Conservation (phyloP, 2,888 invertebrate genomes). For the Amphipyra berbera region DNA sequence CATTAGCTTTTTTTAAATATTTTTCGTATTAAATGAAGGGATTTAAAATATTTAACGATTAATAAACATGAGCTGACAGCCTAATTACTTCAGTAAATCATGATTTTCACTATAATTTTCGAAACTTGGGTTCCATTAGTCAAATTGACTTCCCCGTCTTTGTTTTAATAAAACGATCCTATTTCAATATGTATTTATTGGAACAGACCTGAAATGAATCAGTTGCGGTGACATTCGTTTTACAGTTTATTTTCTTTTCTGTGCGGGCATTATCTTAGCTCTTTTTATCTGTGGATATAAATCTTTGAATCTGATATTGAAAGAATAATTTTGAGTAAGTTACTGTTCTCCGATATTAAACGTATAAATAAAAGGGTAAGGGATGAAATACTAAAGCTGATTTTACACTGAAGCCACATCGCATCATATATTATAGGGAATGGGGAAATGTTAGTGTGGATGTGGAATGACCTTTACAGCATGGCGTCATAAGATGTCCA, state of each 20-base stretch:
- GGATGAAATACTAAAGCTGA: background rate
- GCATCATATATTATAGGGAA: too few species aligned
- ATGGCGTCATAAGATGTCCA: too few species aligned
- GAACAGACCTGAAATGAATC: background rate
- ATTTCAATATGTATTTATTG: background rate
- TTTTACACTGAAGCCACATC: background rate
- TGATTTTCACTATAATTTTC: background rate
- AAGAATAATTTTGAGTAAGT: constrained; percentile 1
- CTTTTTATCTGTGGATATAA: background rate
- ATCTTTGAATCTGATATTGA: background rate
- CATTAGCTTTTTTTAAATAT: too few species aligned
- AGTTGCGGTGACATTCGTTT: background rate
- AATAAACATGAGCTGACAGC: background rate
- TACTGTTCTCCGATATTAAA: constrained; percentile 8
- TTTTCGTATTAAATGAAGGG: background rate
- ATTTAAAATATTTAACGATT: background rate
- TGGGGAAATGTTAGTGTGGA: too few species aligned
- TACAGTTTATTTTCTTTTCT: background rate
- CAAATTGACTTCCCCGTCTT: background rate
- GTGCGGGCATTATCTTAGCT: background rate
- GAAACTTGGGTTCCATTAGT: background rate
- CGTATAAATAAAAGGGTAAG: constrained; percentile 1
- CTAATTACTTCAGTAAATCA: background rate
- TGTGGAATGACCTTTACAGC: too few species aligned
- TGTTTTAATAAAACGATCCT: background rate